A percentile compares a stretch with the other conserved stretches of the same genome.
Evolutionary conservation across 2,113 vertebrate genomes (phyloP).

Genomic region (Ornithorhynchus anatinus): DNA sequence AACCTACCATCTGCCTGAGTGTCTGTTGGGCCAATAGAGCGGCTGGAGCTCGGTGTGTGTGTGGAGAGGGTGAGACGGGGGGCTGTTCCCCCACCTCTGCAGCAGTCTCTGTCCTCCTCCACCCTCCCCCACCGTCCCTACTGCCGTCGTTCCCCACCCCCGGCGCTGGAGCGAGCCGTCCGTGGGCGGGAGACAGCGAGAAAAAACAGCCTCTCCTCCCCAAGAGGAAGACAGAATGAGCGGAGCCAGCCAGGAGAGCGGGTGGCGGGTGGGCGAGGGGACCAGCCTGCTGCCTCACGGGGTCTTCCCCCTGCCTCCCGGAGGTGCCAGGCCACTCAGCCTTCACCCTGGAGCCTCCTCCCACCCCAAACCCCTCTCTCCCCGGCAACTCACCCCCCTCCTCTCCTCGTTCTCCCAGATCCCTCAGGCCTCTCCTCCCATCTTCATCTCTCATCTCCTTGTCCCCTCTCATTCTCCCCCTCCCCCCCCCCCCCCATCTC

Average conservation of each 20-base stretch:
- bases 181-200: not conserved
- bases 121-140: not conserved
- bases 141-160: constrained; percentile 34
- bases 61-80: not conserved
- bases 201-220: no score
- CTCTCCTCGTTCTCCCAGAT: not conserved
- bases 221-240: no score
- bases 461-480: not conserved
- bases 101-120: not conserved
- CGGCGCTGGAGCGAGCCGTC: constrained; percentile 54
- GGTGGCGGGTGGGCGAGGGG: not conserved
- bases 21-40: not conserved
- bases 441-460: not conserved
- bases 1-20: not conserved
- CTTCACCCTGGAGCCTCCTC: not conserved
- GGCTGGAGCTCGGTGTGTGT: not conserved
- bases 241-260: not conserved
- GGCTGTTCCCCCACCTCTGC: not conserved
- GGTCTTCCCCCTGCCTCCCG: no score
- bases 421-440: not conserved
- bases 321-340: not conserved
- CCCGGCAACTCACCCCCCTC: constrained; percentile 1
- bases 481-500: not conserved
- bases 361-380: not conserved
- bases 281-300: not conserved